Conservation (phyloP, 2,113 vertebrate genomes). For the Prochilodus magdalenae region DNA sequence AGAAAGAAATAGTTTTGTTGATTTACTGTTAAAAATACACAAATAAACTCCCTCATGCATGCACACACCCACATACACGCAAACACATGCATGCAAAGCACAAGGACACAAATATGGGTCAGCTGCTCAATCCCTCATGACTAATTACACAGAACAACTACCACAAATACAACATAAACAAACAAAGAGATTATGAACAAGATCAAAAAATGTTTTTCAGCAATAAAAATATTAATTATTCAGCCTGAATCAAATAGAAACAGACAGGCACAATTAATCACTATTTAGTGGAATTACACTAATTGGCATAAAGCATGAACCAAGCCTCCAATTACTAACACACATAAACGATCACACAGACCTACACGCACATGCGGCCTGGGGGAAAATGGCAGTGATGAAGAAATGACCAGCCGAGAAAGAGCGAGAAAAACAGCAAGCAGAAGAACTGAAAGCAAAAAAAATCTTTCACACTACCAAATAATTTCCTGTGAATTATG, state of each 20-base stretch:
- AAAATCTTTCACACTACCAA: not conserved
- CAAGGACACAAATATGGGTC: slow-evolving; percentile 5
- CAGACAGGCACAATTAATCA: not conserved
- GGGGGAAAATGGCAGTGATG: not conserved
- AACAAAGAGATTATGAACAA: not conserved
- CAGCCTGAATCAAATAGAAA: not conserved
- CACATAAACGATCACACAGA: not conserved
- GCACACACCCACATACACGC: slow-evolving; percentile 4
- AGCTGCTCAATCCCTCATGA: not conserved
- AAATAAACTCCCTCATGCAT: too few species aligned
- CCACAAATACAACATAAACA: not conserved
- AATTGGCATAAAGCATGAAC: slow-evolving; percentile 6
- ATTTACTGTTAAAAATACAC: too few species aligned
- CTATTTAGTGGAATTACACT: not conserved
- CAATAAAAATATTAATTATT: not conserved
- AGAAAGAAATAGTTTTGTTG: too few species aligned
- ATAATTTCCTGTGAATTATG: not conserved
- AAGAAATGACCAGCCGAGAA: not conserved
- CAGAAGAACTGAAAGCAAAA: not conserved
- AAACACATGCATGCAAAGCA: not conserved
- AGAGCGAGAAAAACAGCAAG: not conserved
- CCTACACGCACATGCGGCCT: slow-evolving; percentile 2
- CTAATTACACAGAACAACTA: not conserved
- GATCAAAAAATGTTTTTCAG: not conserved
- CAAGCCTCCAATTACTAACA: slow-evolving; percentile 1